Evolutionary conservation across 1,140 invertebrate genomes (phyloP).

Genomic region (Ips typographus): DNA sequence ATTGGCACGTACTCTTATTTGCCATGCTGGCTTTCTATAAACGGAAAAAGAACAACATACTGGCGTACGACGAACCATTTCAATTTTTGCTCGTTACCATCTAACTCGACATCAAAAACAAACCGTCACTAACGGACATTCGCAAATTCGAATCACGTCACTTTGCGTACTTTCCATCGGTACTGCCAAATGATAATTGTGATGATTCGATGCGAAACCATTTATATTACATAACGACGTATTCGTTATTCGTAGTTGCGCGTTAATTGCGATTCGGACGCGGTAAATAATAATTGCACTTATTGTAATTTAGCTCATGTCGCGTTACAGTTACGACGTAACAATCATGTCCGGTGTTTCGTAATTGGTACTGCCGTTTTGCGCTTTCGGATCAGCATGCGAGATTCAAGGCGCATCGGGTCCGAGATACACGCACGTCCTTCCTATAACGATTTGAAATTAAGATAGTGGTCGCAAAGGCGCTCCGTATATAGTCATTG

Average conservation of each 20-base stretch:
- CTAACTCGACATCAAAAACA: not conserved
- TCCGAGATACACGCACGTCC: slow-evolving; percentile 2
- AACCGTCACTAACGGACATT: not conserved
- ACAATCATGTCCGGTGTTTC: slow-evolving; percentile 14
- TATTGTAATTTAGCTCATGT: slow-evolving; percentile 8
- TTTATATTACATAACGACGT: not conserved
- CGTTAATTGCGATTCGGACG: not conserved
- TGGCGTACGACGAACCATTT: not conserved
- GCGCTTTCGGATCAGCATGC: not conserved
- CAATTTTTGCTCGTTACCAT: slow-evolving; percentile 5
- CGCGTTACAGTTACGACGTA: slow-evolving; percentile 9
- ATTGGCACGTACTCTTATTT: not conserved
- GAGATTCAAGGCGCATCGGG: not conserved
- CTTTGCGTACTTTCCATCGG: not conserved
- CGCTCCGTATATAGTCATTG: slow-evolving; percentile 9
- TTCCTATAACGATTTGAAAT: slow-evolving; percentile 16
- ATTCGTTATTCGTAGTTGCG: not conserved
- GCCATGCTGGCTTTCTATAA: not conserved
- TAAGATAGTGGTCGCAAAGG: slow-evolving; percentile 16
- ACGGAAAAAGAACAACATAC: not conserved
- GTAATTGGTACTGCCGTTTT: slow-evolving; percentile 10
- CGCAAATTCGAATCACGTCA: not conserved
- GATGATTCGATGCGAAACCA: too few species aligned
- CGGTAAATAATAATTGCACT: not conserved
- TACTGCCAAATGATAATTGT: too few species aligned